Evolutionary conservation across 2,888 invertebrate species (phyloP).

Genomic region (Timandra comae): DNA sequence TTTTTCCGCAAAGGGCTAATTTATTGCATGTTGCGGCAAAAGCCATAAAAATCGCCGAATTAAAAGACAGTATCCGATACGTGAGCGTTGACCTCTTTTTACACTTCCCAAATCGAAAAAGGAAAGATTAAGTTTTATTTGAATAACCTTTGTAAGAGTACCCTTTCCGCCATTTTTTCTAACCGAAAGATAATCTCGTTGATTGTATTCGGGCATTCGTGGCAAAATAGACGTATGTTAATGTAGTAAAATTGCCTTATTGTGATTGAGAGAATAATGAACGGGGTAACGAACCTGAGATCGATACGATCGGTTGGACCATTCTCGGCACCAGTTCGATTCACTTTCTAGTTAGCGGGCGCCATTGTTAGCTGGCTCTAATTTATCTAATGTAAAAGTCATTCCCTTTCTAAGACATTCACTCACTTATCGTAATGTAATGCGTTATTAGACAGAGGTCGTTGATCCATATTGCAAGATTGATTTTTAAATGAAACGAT

Average conservation of each 20-base stretch:
- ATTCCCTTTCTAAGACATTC: constrained; percentile 37
- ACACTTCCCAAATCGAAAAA: constrained; percentile 19
- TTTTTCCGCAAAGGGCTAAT: constrained; percentile 68
- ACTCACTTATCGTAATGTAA: constrained; percentile 22
- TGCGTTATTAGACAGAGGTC: constrained; percentile 8
- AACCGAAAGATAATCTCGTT: constrained; percentile 20
- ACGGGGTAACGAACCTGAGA: constrained; percentile 54
- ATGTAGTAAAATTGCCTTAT: constrained; percentile 43
- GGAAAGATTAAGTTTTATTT: constrained; percentile 22
- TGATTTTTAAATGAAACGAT: too few species aligned
- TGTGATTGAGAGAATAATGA: constrained; percentile 63
- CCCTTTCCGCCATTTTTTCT: constrained; percentile 12
- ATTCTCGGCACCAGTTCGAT: constrained; percentile 53
- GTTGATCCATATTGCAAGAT: constrained; percentile 1
- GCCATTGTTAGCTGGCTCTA: constrained; percentile 60
- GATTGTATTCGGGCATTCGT: constrained; percentile 22
- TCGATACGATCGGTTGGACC: constrained; percentile 64
- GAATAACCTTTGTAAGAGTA: constrained; percentile 20
- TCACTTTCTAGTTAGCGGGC: constrained; percentile 65
- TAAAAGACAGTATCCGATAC: constrained; percentile 51
- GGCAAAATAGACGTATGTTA: constrained; percentile 20
- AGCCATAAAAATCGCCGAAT: constrained; percentile 60
- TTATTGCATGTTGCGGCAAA: constrained; percentile 64
- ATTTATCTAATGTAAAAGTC: constrained; percentile 61
- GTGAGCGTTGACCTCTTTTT: constrained; percentile 50